Evolutionary conservation across 2,888 invertebrate genomes (phyloP), one percentile per base, ranked within the genome.

Genomic region (Boloria selene): DNA sequence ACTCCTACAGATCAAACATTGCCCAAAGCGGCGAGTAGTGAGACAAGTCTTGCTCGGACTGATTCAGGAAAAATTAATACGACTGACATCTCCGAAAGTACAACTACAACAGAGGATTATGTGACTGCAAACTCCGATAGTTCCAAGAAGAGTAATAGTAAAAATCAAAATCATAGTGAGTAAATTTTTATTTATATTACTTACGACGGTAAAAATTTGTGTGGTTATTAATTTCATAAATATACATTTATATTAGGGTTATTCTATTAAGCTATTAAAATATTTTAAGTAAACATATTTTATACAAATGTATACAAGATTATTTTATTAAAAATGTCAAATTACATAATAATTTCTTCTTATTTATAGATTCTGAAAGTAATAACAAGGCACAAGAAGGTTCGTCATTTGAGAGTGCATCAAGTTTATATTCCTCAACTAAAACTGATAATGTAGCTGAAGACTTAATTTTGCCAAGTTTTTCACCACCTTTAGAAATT

Each of bases 321-420:
- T 7, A 38, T 10, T 38, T 38, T 7, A 10, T 3, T 10, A 10
- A 7, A 38, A 10, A 38, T 10, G 31, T 38, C 10, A 7, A 10
- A 2, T 10, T 10, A 10, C 10, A 38, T 38, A 10, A 38, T 38
- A 7, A 10, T 22, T 22, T 22, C 22, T 44, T 45, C 18, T 44
- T 42, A 53, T 54, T 92, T 82, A 82, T 74, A 94, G 94, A 86
- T 87, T 92, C 83, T 77, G 94, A 92, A 85, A 93, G 93, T 73
- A 94, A 93, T 70, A 94, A 93, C 70, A 94, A 93, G 77, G 77
- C 89, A 3, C 94, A 94, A 78, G 96, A 96, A 69, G 96, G 96
- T 31, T 96, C 96, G 72, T 97, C 97, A n/a, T 96, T 97, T 84
- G 97, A 97, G 86, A 97, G 97, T 83, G 96, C 96, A 70, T 96